Conservation (phyloP, 2,113 vertebrate genomes). For the Tragelaphus imberbis region DNA sequence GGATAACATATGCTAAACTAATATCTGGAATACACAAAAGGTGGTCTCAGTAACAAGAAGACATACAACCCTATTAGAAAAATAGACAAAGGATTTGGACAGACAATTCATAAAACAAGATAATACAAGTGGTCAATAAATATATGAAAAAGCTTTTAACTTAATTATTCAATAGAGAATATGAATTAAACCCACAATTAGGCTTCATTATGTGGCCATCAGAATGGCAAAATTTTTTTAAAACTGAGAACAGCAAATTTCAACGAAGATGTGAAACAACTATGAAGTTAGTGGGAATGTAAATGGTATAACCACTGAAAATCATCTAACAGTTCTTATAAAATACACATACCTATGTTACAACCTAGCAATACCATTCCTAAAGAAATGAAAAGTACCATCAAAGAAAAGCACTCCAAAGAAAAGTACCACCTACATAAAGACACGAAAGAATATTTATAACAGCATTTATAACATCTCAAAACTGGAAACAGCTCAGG, state of each 20-base stretch:
- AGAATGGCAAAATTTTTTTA: not conserved
- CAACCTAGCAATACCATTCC: not conserved
- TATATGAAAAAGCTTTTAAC: not conserved
- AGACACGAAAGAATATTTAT: not conserved
- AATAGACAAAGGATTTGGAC: not conserved
- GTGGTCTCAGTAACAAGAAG: not conserved
- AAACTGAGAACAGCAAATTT: not conserved
- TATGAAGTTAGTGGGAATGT: not conserved
- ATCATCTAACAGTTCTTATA: not conserved
- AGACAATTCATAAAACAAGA: not conserved
- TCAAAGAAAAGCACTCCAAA: no score
- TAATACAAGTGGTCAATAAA: not conserved
- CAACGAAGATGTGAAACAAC: not conserved
- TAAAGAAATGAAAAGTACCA: not conserved
- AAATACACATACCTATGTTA: not conserved
- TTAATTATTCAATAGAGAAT: not conserved
- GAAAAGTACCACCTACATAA: not conserved
- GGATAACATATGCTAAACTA: not conserved
- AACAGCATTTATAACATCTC: not conserved
- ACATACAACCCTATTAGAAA: not conserved
- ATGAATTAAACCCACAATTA: not conserved
- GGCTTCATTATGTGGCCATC: not conserved
- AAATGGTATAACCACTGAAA: not conserved
- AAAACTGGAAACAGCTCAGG: not conserved
- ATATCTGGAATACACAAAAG: not conserved